These are phyloP conservation scores for Drosophila auraria DNA, from an alignment of 1,140 invertebrate species.

Conservation along the genomic window DNA sequence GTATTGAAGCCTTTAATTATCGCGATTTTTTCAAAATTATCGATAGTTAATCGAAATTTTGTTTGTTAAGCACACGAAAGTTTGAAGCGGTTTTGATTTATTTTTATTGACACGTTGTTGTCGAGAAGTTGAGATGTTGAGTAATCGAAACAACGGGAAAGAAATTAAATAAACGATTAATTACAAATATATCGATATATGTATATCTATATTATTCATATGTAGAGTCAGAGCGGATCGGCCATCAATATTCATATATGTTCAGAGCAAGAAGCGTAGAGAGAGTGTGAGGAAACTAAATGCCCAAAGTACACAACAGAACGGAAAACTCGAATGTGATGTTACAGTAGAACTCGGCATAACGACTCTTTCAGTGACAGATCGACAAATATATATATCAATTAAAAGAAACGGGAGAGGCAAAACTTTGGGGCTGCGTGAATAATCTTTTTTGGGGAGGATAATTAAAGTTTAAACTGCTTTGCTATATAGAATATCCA, in stretches of 20 bases:
- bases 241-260: slow-evolving; percentile 45
- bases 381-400: slow-evolving; percentile 22
- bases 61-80: slow-evolving; percentile 53
- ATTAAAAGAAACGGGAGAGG: slow-evolving; percentile 9
- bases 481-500: slow-evolving; percentile 49
- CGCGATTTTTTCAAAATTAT: slow-evolving; percentile 45
- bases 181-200: slow-evolving; percentile 70
- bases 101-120: slow-evolving; percentile 53
- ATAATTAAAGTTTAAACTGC: slow-evolving; percentile 5
- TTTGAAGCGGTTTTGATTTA: slow-evolving; percentile 63
- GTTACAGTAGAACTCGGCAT: slow-evolving; percentile 39
- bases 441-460: slow-evolving; percentile 5
- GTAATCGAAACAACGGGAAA: slow-evolving; percentile 72
- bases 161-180: slow-evolving; percentile 80
- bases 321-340: slow-evolving; percentile 51
- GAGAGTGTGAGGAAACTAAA: slow-evolving; percentile 64
- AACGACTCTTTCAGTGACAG: slow-evolving; percentile 32
- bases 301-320: slow-evolving; percentile 62
- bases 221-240: slow-evolving; percentile 51
- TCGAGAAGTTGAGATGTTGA: slow-evolving; percentile 73
- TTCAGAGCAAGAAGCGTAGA: slow-evolving; percentile 36
- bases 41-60: slow-evolving; percentile 25
- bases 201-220: slow-evolving; percentile 61
- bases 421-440: slow-evolving; percentile 37
- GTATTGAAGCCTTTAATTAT: slow-evolving; percentile 77